phyloP scores from a whole-genome alignment of 2,888 invertebrate genomes.

The Abrostola triplasia region DNA sequence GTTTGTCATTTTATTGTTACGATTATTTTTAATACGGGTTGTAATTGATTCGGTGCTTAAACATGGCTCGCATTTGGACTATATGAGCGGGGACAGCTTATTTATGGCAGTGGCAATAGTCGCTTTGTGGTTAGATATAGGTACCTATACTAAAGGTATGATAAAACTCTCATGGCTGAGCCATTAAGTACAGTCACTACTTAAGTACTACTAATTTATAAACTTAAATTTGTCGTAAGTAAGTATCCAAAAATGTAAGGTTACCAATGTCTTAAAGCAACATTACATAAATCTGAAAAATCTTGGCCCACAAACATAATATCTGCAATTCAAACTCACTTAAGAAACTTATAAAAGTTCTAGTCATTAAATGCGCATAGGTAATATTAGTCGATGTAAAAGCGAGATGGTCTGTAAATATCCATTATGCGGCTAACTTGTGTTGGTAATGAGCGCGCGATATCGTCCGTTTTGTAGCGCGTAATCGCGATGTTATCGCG shows the following conservation, averaged over 20 bases:
- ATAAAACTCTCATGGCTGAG: too few relatives aligned
- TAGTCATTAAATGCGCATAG: constrained; percentile 11
- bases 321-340: not conserved
- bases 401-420: constrained; percentile 63
- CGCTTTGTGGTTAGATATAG: too few relatives aligned
- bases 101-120: not conserved
- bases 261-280: too few relatives aligned
- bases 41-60: constrained; percentile 48
- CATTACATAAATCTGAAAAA: not conserved
- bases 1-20: constrained; percentile 77
- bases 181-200: too few relatives aligned
- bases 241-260: too few relatives aligned
- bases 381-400: constrained; percentile 32
- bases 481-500: constrained; percentile 79
- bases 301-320: not conserved
- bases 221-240: too few relatives aligned
- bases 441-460: constrained; percentile 77
- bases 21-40: constrained; percentile 63
- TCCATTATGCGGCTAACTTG: constrained; percentile 75
- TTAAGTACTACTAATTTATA: too few relatives aligned
- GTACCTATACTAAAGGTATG: too few relatives aligned
- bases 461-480: constrained; percentile 85
- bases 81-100: constrained; percentile 7
- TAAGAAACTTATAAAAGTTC: constrained; percentile 4
- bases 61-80: constrained; percentile 17